Base-by-base conservation (phyloP, 1,140 invertebrate genomes). In the Homalodisca vitripennis region DNA sequence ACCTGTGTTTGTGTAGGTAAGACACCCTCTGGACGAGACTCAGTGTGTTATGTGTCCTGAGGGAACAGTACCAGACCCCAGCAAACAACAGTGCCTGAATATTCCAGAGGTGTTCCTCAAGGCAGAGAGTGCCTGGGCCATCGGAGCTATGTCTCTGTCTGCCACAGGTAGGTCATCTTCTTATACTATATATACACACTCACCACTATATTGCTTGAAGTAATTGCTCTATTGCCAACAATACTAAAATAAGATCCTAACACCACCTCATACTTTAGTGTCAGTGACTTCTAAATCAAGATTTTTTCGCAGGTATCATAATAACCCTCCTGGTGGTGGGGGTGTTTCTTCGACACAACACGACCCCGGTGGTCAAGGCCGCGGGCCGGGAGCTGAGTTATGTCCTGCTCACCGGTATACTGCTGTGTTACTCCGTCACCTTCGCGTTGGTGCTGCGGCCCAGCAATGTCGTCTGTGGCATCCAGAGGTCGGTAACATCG, bases 341-440 rank as follows among this genome's bases (percentile, higher is more conserved):
- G 86, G 91, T n/a, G 65, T 93, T 91, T 80, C 75, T 88, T 24
- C 86, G 84, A 62, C 87, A 93, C 78, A 89, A 92, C 76, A 86
- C 92, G 72, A 95, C 93, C 0, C 93, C 94, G 0, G 90, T 97
- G 29, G 94, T 97, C 30, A 87, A 93, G 70, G 94, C 94, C 0
- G 92, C 92, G 3, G 94, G 94, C 1, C 83, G 94, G 66, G 95
- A 97, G 80, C 82, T 97, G 41, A 94, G 91, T 70, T 94, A 92
- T 77, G 89, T 97, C 1, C 84, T 97, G 47, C 82, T 97, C 22
- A 86, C 84, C 17, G 95, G 94, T 2, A 92, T 97, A 72, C 84
- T 95, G 51, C 85, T 95, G 78, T 96, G 94, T 81, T 97, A 95
- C 80, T 85, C 88, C 48, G 88, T 96, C 68, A 95, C 94, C 1